phyloP scores from a whole-genome alignment of 2,797 vertebrate genomes.

The Esox lucius region DNA sequence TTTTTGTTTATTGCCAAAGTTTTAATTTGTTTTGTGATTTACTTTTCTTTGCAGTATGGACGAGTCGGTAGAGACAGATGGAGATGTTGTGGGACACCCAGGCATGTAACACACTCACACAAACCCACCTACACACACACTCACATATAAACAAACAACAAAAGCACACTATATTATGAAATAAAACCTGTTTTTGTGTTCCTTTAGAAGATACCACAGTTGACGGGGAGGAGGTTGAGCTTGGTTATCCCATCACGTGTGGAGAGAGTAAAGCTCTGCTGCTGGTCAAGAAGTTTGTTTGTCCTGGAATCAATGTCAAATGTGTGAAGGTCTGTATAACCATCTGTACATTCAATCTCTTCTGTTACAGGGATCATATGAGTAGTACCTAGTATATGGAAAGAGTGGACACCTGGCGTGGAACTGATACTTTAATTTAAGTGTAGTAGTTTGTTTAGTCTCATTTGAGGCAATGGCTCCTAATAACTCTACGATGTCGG shows the following conservation, averaged over 20 bases:
- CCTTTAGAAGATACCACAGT: slow-evolving; percentile 53
- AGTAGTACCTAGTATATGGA: background rate
- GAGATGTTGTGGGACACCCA: slow-evolving; percentile 83
- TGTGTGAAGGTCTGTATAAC: slow-evolving; percentile 90
- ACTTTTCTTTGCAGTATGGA: slow-evolving; percentile 52
- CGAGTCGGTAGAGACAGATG: slow-evolving; percentile 81
- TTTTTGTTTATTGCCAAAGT: background rate
- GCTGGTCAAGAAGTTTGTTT: slow-evolving; percentile 97
- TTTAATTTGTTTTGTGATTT: background rate
- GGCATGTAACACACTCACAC: slow-evolving; percentile 50
- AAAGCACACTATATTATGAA: background rate
- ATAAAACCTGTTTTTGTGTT: background rate
- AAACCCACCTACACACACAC: background rate
- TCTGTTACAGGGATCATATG: background rate
- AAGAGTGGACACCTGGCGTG: no score
- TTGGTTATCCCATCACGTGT: slow-evolving; percentile 94
- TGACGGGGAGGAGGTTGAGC: slow-evolving; percentile 80
- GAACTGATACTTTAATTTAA: no score
- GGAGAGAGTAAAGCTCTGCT: slow-evolving; percentile 95
- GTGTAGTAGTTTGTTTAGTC: no score
- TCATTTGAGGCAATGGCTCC: background rate
- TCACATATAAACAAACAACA: background rate
- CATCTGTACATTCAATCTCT: background rate
- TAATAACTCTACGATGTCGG: background rate
- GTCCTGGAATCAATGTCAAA: slow-evolving; percentile 98